A percentile compares a stretch with the other conserved stretches of the same genome.
phyloP scores from a whole-genome alignment of 1,140 invertebrate genomes.

The Drosophila erecta region DNA sequence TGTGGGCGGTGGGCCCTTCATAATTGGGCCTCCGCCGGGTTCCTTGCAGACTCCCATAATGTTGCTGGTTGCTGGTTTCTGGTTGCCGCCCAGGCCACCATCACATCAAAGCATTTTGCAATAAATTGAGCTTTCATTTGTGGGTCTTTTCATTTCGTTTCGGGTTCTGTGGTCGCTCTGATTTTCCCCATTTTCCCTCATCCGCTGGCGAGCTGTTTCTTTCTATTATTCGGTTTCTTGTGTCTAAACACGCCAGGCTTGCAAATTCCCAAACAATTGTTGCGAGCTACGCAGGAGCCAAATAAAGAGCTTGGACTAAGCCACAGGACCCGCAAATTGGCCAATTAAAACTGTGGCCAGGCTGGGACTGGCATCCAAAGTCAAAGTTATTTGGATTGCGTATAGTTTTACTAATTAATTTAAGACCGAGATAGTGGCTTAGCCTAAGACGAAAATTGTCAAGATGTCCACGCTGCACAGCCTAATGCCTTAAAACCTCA shows the following conservation, averaged over 20 bases:
- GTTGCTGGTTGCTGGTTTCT: constrained; percentile 9
- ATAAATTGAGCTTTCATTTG: constrained; percentile 70
- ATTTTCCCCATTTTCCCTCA: constrained; percentile 22
- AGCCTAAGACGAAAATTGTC: not conserved
- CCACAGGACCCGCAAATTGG: constrained; percentile 62
- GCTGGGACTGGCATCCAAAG: constrained; percentile 40
- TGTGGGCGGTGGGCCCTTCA: constrained; percentile 38
- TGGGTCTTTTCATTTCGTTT: constrained; percentile 61
- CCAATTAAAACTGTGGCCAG: constrained; percentile 73
- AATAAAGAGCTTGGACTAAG: constrained; percentile 18
- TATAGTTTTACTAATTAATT: constrained; percentile 40
- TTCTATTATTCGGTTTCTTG: constrained; percentile 67
- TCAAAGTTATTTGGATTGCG: constrained; percentile 14
- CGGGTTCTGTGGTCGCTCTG: constrained; percentile 43
- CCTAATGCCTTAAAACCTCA: not conserved
- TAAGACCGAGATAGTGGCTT: constrained; percentile 24
- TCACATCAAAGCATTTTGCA: constrained; percentile 81
- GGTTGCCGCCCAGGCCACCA: constrained; percentile 60
- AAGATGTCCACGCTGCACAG: too few relatives aligned
- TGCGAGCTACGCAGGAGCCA: constrained; percentile 15
- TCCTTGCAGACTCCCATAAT: constrained; percentile 20
- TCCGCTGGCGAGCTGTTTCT: constrained; percentile 10
- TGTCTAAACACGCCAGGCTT: constrained; percentile 71
- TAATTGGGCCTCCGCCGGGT: constrained; percentile 62
- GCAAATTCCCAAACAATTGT: constrained; percentile 70